Evolutionary conservation across 92 coral and sea anemone genomes (phyloP), one percentile per base, ranked within the genome.

Genomic region (Muricea muricata): DNA sequence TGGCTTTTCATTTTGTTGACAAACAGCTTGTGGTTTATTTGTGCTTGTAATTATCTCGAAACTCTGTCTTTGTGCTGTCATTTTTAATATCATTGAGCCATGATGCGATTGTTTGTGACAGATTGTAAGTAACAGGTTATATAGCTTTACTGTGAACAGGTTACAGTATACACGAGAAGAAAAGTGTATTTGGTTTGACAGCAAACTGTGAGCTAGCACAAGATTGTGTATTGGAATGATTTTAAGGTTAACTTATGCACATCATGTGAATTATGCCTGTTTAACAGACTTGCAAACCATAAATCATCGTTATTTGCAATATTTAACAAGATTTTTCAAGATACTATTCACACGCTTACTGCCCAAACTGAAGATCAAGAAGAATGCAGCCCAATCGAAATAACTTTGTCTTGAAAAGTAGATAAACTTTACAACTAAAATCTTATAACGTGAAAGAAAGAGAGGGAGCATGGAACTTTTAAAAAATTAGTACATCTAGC

Each of bases 11-110:
- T 32, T 63, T 63, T 63, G 39, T 63, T 63, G 37, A 63, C 70
- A 63, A 63, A 63, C 70, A 63, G 70, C 70, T 63, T 63, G 70
- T 63, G 70, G 70, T 32, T 10, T 63, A n/a, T 63, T 63, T 63
- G 39, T 63, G 37, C 18, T 8, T 10, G 15, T 63, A 63, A 63
- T 63, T 63, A 39, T 20, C 7, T 60, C 11, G 26, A 29, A 24
- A 24, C 11, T 13, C 21, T 1, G 37, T 63, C 37, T 15, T 63
- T 63, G 37, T 63, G 35, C 70, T 63, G 37, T 63, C 70, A 63
- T 17, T 28, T 63, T 52, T 18, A 12, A 26, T 63, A 63, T 28
- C 70, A 63, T 24, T 63, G 70, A 63, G 20, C 39, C 35, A 63
- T 63, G 70, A 63, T 63, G 37, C 23, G 70, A 63, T 63, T 63